A percentile compares a stretch with the other conserved stretches of the same genome.
Evolutionary conservation across 2,888 invertebrate species (phyloP).

Genomic region (Apotomis turbidana): DNA sequence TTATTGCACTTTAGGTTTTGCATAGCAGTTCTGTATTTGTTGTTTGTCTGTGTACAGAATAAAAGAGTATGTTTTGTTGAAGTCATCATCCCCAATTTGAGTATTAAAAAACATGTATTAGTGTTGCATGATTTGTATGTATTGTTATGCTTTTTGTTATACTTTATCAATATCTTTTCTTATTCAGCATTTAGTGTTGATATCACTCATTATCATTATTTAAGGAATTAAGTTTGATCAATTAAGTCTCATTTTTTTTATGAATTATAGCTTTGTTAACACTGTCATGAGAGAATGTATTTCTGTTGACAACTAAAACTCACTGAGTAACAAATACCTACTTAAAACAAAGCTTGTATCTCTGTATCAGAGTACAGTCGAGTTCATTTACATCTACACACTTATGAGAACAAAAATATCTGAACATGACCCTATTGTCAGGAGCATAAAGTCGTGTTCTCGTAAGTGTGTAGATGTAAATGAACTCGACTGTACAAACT

Average conservation of each 20-base stretch:
- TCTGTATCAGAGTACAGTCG: no score
- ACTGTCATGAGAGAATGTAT: neutral
- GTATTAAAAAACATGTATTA: constrained; percentile 30
- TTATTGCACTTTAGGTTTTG: no score
- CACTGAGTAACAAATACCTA: neutral
- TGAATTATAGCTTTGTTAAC: neutral
- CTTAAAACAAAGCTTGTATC: no score
- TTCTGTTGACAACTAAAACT: no score
- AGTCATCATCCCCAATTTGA: constrained; percentile 9
- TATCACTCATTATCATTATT: neutral
- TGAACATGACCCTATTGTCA: no score
- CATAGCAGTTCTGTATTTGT: no score
- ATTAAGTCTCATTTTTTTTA: no score
- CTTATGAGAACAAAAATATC: no score
- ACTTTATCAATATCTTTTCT: neutral
- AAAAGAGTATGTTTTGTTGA: constrained; percentile 26
- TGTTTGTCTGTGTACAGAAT: neutral
- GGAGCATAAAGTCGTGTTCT: no score
- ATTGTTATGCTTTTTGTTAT: constrained; percentile 1
- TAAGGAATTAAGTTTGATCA: neutral
- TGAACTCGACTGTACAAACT: no score
- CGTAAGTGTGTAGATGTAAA: no score
- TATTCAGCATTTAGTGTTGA: neutral
- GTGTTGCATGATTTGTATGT: constrained; percentile 7
- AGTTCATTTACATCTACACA: no score